Evolutionary conservation across 2,113 vertebrate genomes (phyloP), one percentile per base, ranked within the genome.

Genomic region (Oenanthe melanoleuca): DNA sequence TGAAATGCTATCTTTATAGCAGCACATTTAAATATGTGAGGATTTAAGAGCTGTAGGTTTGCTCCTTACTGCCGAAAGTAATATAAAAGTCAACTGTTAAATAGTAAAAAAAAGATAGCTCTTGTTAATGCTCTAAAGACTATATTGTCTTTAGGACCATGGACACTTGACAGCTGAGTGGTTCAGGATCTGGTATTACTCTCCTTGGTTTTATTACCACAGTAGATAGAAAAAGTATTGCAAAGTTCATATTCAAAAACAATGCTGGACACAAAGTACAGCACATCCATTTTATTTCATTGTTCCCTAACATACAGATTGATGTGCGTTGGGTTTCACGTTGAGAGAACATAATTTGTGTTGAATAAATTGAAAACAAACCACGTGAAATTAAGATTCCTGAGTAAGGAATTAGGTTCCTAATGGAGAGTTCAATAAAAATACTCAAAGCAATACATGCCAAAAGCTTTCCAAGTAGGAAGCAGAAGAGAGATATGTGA

Each of bases 381-480:
- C n/a, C 18, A 78, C 40, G 10, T 90, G 56, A 80, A 92, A 90
- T 92, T 40, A 83, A 83, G 67, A 92, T 88, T 88, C 25, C 53
- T 33, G 79, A 71, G 47, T 83, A 90, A 86, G 70, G 34, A 82
- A 37, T 59, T 83, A 34, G 63, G 11, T 80, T 96, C 38, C 75
- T 94, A 86, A 88, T 86, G 52, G 49, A 86, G 67, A 80, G 26
- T 83, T 95, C 86, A 91, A 78, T 95, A 82, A 91, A 97, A 94
- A 94, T 73, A 40, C 52, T 83, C 31, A 34, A 83, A 89, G 66
- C 34, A 78, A 19, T 71, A 61, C 15, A 29, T 52, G 75, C 52
- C 74, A 86, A 74, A 94, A 96, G 40, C 64, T 91, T 89, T 90
- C 81, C 38, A 73, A 88, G 71, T n/a, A 80, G 60, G 72, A 95